Conservation (phyloP, 2,797 vertebrate species). For the Bradypodion ventrale region DNA sequence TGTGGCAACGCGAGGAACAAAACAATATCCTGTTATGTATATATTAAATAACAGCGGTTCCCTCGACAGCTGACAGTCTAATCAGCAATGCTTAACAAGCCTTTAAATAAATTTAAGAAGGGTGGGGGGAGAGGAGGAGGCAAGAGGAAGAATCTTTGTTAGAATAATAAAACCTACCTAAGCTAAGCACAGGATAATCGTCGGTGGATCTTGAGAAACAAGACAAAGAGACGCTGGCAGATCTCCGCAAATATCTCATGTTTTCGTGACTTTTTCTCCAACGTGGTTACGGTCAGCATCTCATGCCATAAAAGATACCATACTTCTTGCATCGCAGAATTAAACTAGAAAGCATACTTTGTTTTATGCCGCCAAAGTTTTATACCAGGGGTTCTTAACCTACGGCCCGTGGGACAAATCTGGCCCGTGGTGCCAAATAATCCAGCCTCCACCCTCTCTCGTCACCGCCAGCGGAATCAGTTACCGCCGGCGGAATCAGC, state of each 20-base stretch:
- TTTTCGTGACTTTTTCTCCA: neutral
- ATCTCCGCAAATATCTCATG: neutral
- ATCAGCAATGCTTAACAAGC: constrained; percentile 57
- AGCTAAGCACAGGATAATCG: constrained; percentile 41
- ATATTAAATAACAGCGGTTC: constrained; percentile 46
- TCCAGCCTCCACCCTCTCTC: no score
- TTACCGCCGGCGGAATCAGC: no score
- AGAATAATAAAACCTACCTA: constrained; percentile 37
- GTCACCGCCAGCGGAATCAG: no score
- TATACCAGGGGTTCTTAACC: no score
- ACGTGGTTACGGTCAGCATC: neutral
- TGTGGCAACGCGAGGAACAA: constrained; percentile 65
- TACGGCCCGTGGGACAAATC: no score
- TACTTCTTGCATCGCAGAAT: neutral
- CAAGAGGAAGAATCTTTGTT: constrained; percentile 30
- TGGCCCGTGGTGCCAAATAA: no score
- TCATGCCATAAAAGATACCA: neutral
- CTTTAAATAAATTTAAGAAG: constrained; percentile 55
- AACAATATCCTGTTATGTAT: constrained; percentile 66
- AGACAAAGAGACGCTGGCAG: neutral
- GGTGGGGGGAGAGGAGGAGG: neutral
- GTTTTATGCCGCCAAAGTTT: neutral
- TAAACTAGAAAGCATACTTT: neutral
- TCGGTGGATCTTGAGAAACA: constrained; percentile 29
- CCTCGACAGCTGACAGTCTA: constrained; percentile 65